These are phyloP conservation scores for Ommatoiulus sabulosus DNA, from an alignment of 2,888 invertebrate species.

Conservation along the genomic window DNA sequence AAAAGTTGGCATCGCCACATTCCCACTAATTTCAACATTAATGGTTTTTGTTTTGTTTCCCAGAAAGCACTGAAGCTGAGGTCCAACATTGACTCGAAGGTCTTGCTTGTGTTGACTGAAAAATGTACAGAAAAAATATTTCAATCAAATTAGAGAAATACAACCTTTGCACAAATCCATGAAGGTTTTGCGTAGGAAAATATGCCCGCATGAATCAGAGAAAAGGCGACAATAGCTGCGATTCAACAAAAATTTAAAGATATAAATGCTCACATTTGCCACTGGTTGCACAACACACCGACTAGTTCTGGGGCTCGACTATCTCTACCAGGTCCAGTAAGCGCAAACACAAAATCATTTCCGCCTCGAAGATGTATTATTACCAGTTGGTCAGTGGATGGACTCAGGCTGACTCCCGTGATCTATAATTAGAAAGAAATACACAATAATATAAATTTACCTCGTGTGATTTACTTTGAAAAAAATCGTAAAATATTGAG, in stretches of 20 bases:
- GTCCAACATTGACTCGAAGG: slow-evolving; percentile 79
- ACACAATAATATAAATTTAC: not conserved
- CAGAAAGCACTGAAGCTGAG: slow-evolving; percentile 81
- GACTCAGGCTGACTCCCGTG: slow-evolving; percentile 86
- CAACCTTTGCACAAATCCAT: too few species aligned
- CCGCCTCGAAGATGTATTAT: slow-evolving; percentile 87
- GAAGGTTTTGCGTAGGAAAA: too few species aligned
- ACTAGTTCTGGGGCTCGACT: slow-evolving; percentile 90
- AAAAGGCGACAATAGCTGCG: not conserved
- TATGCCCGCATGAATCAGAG: not conserved
- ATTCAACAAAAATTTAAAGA: not conserved
- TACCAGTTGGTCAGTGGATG: slow-evolving; percentile 87
- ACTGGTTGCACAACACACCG: slow-evolving; percentile 82
- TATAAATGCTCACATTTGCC: slow-evolving; percentile 76
- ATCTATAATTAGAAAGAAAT: slow-evolving; percentile 71
- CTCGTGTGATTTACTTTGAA: not conserved
- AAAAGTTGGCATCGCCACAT: slow-evolving; percentile 66
- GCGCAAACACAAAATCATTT: slow-evolving; percentile 89
- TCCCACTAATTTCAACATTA: slow-evolving; percentile 72
- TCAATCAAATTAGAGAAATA: not conserved
- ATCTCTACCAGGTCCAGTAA: slow-evolving; percentile 68
- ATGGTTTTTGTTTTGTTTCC: slow-evolving; percentile 81
- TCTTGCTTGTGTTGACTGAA: slow-evolving; percentile 78
- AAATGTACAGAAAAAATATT: not conserved
- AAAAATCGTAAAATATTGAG: not conserved